A percentile compares a stretch with the other conserved stretches of the same genome.
These are phyloP conservation scores for Ictidomys tridecemlineatus DNA, from an alignment of 2,113 vertebrate species.

Conservation along the genomic window DNA sequence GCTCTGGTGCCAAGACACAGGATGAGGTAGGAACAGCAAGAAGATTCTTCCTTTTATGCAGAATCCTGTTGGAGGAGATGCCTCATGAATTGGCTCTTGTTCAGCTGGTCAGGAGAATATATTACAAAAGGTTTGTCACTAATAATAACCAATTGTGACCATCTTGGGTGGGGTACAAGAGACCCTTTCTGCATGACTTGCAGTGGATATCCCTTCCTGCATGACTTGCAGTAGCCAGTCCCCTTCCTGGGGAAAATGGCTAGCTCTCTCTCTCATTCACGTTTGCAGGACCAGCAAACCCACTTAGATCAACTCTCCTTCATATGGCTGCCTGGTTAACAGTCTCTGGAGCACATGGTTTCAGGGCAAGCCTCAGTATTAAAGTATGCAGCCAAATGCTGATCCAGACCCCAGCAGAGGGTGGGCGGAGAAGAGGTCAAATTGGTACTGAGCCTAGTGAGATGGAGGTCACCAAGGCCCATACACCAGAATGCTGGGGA, in stretches of 20 bases:
- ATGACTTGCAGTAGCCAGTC: background rate
- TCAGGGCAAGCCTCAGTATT: background rate
- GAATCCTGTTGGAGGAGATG: slow-evolving; percentile 25
- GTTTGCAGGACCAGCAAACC: background rate
- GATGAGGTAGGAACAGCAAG: background rate
- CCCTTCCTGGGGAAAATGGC: background rate
- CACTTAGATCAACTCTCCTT: background rate
- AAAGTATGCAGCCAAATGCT: background rate
- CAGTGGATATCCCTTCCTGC: background rate
- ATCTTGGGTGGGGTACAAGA: background rate
- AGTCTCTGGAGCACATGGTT: background rate
- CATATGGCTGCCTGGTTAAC: background rate
- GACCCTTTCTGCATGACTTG: background rate
- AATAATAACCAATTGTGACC: background rate
- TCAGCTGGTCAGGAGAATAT: slow-evolving; percentile 8
- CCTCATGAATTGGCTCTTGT: slow-evolving; percentile 34
- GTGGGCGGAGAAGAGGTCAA: background rate
- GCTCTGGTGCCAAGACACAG: background rate
- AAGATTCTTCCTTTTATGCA: background rate
- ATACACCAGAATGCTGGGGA: background rate
- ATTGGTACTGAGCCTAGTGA: background rate
- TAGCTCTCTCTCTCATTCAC: background rate
- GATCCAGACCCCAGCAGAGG: background rate
- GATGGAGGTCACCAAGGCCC: background rate
- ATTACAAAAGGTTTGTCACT: background rate